Evolutionary conservation across 2,888 invertebrate genomes (phyloP).

Genomic region (Pammene aurita): DNA sequence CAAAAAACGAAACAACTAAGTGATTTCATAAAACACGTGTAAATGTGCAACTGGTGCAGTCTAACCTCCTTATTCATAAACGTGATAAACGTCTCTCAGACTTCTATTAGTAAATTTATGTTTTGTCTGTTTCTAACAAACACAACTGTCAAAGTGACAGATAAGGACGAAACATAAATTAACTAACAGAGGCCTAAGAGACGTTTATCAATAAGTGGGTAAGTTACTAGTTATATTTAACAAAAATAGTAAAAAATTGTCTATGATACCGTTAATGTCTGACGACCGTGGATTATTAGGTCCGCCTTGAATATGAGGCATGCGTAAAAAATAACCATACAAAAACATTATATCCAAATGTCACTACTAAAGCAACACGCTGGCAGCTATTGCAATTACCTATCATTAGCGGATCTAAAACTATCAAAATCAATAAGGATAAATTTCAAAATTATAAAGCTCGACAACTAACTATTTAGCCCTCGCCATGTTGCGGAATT

Average conservation of each 20-base stretch:
- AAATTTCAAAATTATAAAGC: neutral
- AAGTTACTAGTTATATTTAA: too few relatives aligned
- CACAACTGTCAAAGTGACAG: too few relatives aligned
- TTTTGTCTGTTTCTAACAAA: too few relatives aligned
- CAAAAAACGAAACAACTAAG: constrained; percentile 6
- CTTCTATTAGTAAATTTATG: too few relatives aligned
- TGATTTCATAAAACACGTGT: constrained; percentile 13
- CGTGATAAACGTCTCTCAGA: too few relatives aligned
- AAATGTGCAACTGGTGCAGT: constrained; percentile 14
- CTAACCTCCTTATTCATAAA: constrained; percentile 3
- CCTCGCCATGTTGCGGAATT: too few relatives aligned
- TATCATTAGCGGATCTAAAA: neutral
- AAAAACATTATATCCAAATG: neutral
- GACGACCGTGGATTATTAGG: constrained; percentile 17
- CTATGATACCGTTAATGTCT: constrained; percentile 25
- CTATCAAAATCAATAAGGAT: neutral
- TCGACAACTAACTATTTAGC: too few relatives aligned
- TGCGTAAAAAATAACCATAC: constrained; percentile 32
- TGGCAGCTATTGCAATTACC: neutral
- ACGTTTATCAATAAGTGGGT: too few relatives aligned
- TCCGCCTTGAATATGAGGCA: constrained; percentile 31
- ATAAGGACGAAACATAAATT: too few relatives aligned
- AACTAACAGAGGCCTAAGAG: too few relatives aligned
- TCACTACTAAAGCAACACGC: neutral
- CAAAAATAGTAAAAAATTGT: neutral